Base-by-base conservation (phyloP, 2,888 invertebrate species). In the Nephrocerus scutellatus region DNA sequence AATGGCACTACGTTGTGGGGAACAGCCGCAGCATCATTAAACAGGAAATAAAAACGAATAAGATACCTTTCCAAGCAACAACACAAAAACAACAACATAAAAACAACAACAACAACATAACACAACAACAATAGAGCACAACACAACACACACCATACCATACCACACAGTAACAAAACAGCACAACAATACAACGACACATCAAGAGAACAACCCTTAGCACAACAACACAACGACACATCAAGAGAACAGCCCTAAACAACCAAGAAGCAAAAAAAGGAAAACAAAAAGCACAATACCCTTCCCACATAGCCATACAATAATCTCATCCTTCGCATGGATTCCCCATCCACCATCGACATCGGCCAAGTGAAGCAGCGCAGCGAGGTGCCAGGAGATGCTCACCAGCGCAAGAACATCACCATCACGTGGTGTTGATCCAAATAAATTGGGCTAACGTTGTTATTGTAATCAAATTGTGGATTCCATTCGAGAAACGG, bases 391-490 rank as follows among this genome's bases (percentile, higher is more conserved):
- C n/a, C n/a, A 56, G 45, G 50, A 53, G 39, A 37, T 30, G 36
- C 46, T 36, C 41, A 40, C 43, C 39, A 43, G 28, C 40, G 30
- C 45, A 44, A 29, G 23, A 44, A 36, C 49, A 46, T 35, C 34
- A 47, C 38, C 46, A 55, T 46, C 54, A 59, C 59, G 56, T 62
- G 62, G 49, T 47, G 53, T 48, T 52, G 51, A 51, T 51, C 47
- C 62, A 62, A 62, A 61, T 62, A 61, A 57, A 46, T 43, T 44
- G 44, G 47, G 30, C 36, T 47, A 48, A 45, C 30, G 37, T 47
- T 45, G 44, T 49, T 49, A 50, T 47, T 50, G 51, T 48, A 51
- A 45, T 41, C 43, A 38, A 43, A 38, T 39, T 41, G 45, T 28
- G 43, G 43, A 49, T 37, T 43, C 25, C 10, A 13, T 24, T 2